Evolutionary conservation across 2,113 vertebrate genomes (phyloP).

Genomic region (Haplochromis burtoni): DNA sequence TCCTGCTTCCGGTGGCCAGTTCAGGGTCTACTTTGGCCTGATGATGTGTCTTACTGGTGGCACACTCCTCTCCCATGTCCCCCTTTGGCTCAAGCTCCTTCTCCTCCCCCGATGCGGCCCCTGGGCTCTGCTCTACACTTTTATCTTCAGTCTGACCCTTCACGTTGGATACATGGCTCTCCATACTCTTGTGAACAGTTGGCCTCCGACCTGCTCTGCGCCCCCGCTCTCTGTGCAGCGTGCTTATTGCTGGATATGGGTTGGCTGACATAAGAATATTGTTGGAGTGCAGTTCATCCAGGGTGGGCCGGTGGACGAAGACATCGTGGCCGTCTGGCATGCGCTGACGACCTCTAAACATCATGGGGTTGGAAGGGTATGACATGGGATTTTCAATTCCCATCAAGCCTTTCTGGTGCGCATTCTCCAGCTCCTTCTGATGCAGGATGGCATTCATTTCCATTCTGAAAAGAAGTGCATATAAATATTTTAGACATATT

Average conservation of each 20-base stretch:
- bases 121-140: conserved; percentile 58
- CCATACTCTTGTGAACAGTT: conserved; percentile 72
- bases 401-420: conserved; percentile 80
- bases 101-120: conserved; percentile 70
- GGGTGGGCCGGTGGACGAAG: conserved; percentile 74
- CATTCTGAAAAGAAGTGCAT: conserved; percentile 66
- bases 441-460: conserved; percentile 93
- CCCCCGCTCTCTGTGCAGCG: conserved; percentile 79
- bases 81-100: conserved; percentile 75
- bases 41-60: conserved; percentile 58
- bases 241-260: conserved; percentile 77
- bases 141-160: conserved; percentile 79
- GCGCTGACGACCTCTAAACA: conserved; percentile 78
- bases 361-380: conserved; percentile 73
- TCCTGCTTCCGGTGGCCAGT: conserved; percentile 45
- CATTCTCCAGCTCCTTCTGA: conserved; percentile 88
- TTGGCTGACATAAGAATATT: conserved; percentile 75
- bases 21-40: conserved; percentile 72
- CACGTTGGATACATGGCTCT: conserved; percentile 47
- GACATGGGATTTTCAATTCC: conserved; percentile 78
- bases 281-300: conserved; percentile 82
- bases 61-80: conserved; percentile 67
- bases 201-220: conserved; percentile 75
- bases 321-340: conserved; percentile 79
- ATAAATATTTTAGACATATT: not conserved